phyloP scores from a whole-genome alignment of 1,140 invertebrate genomes.

The Leguminivora glycinivorella region DNA sequence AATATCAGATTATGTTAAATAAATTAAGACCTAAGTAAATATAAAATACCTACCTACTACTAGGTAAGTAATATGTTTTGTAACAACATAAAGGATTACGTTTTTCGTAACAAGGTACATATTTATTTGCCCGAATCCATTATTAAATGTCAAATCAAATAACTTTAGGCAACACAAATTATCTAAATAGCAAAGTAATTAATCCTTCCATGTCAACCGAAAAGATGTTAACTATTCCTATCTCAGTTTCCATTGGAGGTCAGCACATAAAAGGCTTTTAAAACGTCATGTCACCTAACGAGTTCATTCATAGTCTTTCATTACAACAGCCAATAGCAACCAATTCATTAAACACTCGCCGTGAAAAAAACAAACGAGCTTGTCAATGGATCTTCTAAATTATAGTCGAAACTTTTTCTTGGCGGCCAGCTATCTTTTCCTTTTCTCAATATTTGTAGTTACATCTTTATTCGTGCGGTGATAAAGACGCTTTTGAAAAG shows the following conservation, averaged over 20 bases:
- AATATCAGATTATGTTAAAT: no score
- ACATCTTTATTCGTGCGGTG: not conserved
- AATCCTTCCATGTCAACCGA: not conserved
- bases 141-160: not conserved
- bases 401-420: conserved; percentile 26
- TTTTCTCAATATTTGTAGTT: not conserved
- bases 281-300: conserved; percentile 28
- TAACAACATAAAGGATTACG: not conserved
- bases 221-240: not conserved
- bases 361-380: conserved; percentile 28
- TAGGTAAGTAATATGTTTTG: no score
- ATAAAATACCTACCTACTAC: no score
- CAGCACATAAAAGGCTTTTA: conserved; percentile 20
- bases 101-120: not conserved
- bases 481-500: not conserved
- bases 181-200: conserved; percentile 17
- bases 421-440: not conserved
- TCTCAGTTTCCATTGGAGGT: conserved; percentile 15
- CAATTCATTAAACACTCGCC: conserved; percentile 25
- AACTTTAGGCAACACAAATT: not conserved
- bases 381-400: conserved; percentile 28
- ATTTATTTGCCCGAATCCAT: not conserved
- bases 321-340: conserved; percentile 27
- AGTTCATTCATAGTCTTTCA: conserved; percentile 28
- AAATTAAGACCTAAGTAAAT: no score